Percentiles rank a stretch among this genome's conserved stretches.
Evolutionary conservation across 2,888 invertebrate genomes (phyloP).

Genomic region (Ennomos fuscantarius): DNA sequence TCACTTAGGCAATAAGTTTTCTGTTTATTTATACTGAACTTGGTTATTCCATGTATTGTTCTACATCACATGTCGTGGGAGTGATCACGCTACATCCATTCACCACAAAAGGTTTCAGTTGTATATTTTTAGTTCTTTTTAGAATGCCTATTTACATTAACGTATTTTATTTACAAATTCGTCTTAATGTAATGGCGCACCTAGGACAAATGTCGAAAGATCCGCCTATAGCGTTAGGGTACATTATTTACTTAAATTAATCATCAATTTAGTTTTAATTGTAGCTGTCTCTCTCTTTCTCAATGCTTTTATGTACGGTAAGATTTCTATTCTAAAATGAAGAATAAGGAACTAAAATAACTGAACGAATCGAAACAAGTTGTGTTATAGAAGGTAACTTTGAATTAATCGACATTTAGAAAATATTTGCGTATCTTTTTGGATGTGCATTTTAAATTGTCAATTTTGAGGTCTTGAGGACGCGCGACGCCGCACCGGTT

Average conservation of each 20-base stretch:
- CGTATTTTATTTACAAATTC: conserved; percentile 33
- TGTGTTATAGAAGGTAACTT: too few species aligned
- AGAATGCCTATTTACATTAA: conserved; percentile 27
- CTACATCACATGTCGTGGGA: neutral
- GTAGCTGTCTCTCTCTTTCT: conserved; percentile 36
- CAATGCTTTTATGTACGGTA: neutral
- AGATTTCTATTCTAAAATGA: too few species aligned
- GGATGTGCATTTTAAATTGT: too few species aligned
- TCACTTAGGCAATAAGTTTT: neutral
- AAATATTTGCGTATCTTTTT: too few species aligned
- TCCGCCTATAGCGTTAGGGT: conserved; percentile 77
- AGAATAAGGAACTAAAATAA: too few species aligned
- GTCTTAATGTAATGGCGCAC: conserved; percentile 45
- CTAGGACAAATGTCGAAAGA: conserved; percentile 73
- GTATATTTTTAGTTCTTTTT: conserved; percentile 9
- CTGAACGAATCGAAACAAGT: too few species aligned
- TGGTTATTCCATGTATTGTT: neutral
- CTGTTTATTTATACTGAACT: neutral
- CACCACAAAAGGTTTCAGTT: neutral
- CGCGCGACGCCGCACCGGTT: too few species aligned
- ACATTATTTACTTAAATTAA: conserved; percentile 45
- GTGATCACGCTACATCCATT: neutral
- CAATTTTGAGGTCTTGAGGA: too few species aligned
- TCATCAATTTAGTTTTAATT: conserved; percentile 41
- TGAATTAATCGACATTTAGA: too few species aligned